These are phyloP conservation scores for Argyresthia albistria DNA, from an alignment of 2,888 invertebrate genomes.

Conservation along the genomic window DNA sequence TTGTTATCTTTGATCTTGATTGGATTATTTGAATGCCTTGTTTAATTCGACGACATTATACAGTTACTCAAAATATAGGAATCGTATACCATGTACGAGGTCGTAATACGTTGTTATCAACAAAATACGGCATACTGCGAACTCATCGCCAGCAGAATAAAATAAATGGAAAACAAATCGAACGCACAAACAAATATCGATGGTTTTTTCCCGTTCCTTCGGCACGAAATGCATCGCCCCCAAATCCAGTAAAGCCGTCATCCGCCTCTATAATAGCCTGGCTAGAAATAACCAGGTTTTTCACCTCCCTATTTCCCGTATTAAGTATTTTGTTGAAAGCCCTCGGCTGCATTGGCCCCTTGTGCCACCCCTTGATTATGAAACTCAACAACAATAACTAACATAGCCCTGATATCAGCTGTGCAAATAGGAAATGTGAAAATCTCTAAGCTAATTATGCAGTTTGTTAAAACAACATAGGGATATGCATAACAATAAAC, in stretches of 20 bases:
- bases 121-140: too few species aligned
- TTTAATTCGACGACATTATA: neutral
- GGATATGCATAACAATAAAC: neutral
- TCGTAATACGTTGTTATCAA: too few species aligned
- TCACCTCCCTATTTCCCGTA: slow-evolving; percentile 55
- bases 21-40: neutral
- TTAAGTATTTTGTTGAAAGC: slow-evolving; percentile 65
- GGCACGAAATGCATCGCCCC: neutral
- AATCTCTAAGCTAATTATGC: slow-evolving; percentile 19
- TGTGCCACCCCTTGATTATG: slow-evolving; percentile 37
- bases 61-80: too few species aligned
- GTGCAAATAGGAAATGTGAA: too few species aligned
- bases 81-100: too few species aligned
- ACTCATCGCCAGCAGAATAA: too few species aligned
- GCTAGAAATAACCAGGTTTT: slow-evolving; percentile 48
- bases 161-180: too few species aligned
- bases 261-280: slow-evolving; percentile 30
- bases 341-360: slow-evolving; percentile 41
- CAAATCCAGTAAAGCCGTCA: neutral
- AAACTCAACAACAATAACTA: too few species aligned
- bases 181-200: too few species aligned
- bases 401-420: too few species aligned
- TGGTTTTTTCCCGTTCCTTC: too few species aligned
- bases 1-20: too few species aligned
- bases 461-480: neutral